A percentile compares a stretch with the other conserved stretches of the same genome.
Conservation (phyloP, 2,113 vertebrate species). For the Lontra canadensis region DNA sequence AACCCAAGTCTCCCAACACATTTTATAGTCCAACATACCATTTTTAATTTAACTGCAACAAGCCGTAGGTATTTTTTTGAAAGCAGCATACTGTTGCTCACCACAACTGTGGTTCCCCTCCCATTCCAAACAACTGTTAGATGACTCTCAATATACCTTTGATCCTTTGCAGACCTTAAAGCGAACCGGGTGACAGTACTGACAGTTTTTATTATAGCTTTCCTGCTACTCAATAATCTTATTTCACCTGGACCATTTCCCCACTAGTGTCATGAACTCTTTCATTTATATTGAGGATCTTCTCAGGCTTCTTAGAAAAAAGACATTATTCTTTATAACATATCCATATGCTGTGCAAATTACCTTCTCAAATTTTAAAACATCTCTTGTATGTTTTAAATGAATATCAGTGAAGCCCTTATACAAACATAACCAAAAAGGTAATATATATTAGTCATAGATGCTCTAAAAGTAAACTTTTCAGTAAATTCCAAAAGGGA, state of each 20-base stretch:
- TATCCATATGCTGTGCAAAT: conserved; percentile 62
- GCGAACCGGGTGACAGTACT: conserved; percentile 80
- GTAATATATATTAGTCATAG: neutral
- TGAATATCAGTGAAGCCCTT: conserved; percentile 56
- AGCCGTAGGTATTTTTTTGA: conserved; percentile 60
- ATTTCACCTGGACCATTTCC: conserved; percentile 80
- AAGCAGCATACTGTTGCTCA: conserved; percentile 47
- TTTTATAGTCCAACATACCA: conserved; percentile 59
- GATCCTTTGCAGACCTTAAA: conserved; percentile 82
- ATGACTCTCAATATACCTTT: conserved; percentile 82
- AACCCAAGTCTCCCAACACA: neutral
- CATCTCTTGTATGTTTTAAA: conserved; percentile 73
- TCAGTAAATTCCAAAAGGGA: neutral
- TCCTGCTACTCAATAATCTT: conserved; percentile 84
- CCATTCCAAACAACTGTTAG: conserved; percentile 81
- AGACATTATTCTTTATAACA: conserved; percentile 69
- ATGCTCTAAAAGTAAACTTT: neutral
- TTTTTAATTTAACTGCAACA: conserved; percentile 68
- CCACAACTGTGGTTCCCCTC: conserved; percentile 69
- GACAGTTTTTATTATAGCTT: conserved; percentile 86
- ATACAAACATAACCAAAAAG: conserved; percentile 30
- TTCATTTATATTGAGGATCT: conserved; percentile 75
- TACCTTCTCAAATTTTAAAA: conserved; percentile 72
- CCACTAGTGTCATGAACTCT: conserved; percentile 78
- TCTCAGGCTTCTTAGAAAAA: conserved; percentile 70